Evolutionary conservation across 2,888 invertebrate genomes (phyloP), one percentile per base, ranked within the genome.

Genomic region (Pristionchus entomophagus): DNA sequence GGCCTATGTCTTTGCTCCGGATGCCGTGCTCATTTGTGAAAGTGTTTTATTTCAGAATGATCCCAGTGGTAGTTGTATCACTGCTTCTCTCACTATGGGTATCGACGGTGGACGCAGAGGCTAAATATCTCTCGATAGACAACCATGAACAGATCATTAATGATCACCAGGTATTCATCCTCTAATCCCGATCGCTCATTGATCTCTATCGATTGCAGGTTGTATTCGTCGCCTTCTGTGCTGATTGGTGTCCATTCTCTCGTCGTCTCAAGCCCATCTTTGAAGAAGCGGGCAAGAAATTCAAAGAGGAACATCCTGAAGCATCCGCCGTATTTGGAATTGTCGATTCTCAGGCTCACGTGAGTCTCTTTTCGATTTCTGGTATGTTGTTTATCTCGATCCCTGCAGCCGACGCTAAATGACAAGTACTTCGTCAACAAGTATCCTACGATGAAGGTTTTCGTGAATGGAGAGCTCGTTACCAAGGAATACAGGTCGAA

Each of bases 241-340:
- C 99, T 53, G 98, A 99, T 94, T 99, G 99, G 99, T 99, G 99
- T 95, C 96, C 97, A 93, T 99, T 99, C 95, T 99, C 99, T 95
- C 97, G 97, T 94, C 96, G 97, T 94, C 95, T 99, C 94, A 96
- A 96, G 94, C 99, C 99, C 22, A 96, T 98, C 93, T 99, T 97
- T 94, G 97, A 98, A 94, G 97, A 98, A 94, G 97, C 98, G 53
- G 96, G 98, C 10, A 96, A 96, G 80, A 86, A n/a, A 88, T 87
- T 91, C 88, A 89, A 91, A 80, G 86, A 87, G 17, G 90, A 91
- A 53, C 88, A 89, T 85, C 91, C 91, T 19, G 81, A 84, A 26
- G 88, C 88, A 14, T 87, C 87, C 59, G 92, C 91, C 45, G 88
- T 90, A n/a, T 92, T 91, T 91, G 93, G 92, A 14, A 89, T 93